Conservation (phyloP, 2,888 invertebrate genomes). For the Tipula vernalis region DNA sequence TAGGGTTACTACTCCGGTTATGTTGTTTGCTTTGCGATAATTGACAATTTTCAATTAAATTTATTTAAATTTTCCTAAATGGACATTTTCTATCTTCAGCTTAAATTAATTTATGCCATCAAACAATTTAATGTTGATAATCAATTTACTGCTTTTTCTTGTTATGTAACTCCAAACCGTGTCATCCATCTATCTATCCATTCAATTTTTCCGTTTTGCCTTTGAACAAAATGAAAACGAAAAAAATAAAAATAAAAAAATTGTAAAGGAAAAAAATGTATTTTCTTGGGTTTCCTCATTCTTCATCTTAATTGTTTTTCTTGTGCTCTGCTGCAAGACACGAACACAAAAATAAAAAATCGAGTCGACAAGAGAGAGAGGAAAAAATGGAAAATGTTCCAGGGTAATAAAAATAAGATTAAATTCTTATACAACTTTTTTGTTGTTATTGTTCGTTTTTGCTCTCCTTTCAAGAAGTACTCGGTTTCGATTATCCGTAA, state of each 20-base stretch:
- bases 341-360: background rate
- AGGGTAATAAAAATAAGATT: slow-evolving; percentile 11
- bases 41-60: slow-evolving; percentile 4
- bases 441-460: background rate
- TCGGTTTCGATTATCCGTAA: slow-evolving; percentile 11
- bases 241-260: background rate
- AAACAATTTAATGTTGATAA: slow-evolving; percentile 4
- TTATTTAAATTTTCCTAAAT: background rate
- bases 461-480: background rate
- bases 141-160: background rate
- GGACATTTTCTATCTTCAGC: background rate
- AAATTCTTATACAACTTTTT: slow-evolving; percentile 8
- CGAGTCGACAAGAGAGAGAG: background rate
- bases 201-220: slow-evolving; percentile 5
- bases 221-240: background rate
- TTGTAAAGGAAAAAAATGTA: background rate
- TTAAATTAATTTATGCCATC: background rate
- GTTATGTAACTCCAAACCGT: slow-evolving; percentile 5
- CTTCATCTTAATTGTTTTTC: slow-evolving; percentile 4
- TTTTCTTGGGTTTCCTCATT: slow-evolving; percentile 4
- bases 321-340: background rate
- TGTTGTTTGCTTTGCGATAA: background rate
- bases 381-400: background rate
- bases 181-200: slow-evolving; percentile 1
- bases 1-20: background rate